Percentiles rank a stretch among this genome's conserved stretches.
phyloP scores from a whole-genome alignment of 2,113 vertebrate genomes.

The Australoheros scitulus region DNA sequence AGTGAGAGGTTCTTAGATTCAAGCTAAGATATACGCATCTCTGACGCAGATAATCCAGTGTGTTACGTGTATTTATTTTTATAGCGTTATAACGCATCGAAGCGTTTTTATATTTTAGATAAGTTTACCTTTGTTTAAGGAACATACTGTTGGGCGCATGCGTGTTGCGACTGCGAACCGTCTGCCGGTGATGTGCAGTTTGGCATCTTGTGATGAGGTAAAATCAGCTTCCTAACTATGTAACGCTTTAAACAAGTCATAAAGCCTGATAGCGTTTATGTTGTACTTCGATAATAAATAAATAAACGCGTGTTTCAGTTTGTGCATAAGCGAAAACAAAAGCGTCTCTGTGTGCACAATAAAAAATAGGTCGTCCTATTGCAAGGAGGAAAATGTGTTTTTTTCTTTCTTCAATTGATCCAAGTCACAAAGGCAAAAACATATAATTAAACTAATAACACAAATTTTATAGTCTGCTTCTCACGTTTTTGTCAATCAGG shows the following conservation, averaged over 20 bases:
- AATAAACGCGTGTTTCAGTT: neutral
- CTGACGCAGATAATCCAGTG: neutral
- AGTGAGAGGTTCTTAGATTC: neutral
- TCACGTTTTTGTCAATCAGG: too few species aligned
- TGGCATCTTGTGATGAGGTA: neutral
- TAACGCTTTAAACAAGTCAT: neutral
- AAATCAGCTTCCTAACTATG: neutral
- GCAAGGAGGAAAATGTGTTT: too few species aligned
- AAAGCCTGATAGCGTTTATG: neutral
- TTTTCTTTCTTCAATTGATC: neutral
- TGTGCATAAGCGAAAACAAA: neutral
- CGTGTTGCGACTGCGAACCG: neutral
- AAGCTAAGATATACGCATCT: neutral
- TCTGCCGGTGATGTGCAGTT: neutral
- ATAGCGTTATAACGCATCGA: neutral
- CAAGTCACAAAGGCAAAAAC: neutral
- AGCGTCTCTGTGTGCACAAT: too few species aligned
- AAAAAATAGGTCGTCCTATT: too few species aligned
- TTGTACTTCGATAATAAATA: neutral
- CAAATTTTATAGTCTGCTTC: too few species aligned
- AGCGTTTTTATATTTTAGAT: neutral
- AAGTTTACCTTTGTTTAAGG: constrained; percentile 21
- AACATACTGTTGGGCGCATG: constrained; percentile 25
- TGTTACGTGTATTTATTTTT: neutral
- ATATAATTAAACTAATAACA: neutral